Conservation (phyloP, 2,797 vertebrate species). For the Chelmon rostratus region DNA sequence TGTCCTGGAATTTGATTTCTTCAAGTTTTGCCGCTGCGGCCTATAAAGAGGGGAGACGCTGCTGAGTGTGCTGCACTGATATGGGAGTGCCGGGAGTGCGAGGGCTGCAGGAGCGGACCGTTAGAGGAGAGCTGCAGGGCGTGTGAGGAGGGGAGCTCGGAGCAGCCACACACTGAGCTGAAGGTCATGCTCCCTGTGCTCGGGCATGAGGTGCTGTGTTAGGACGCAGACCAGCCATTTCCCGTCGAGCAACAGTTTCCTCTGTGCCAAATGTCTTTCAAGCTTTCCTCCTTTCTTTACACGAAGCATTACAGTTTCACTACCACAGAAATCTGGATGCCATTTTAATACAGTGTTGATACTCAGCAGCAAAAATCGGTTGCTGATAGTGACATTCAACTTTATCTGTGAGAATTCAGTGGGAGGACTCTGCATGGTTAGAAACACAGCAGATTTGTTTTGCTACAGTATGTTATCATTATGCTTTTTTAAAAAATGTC, state of each 20-base stretch:
- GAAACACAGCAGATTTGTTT: conserved; percentile 17
- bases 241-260: background rate
- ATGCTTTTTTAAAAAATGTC: conserved; percentile 29
- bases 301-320: background rate
- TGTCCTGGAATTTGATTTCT: conserved; percentile 45
- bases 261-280: background rate
- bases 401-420: background rate
- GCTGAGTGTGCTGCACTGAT: conserved; percentile 38
- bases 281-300: background rate
- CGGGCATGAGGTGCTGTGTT: conserved; percentile 21
- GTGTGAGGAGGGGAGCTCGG: conserved; percentile 26
- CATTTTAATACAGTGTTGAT: background rate
- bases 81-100: conserved; percentile 23
- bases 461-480: conserved; percentile 24
- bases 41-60: conserved; percentile 27
- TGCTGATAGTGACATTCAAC: background rate
- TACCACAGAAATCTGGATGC: background rate
- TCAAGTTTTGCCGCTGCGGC: conserved; percentile 21
- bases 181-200: conserved; percentile 44
- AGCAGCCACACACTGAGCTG: conserved; percentile 31
- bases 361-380: background rate
- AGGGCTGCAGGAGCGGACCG: conserved; percentile 27
- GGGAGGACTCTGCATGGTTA: background rate
- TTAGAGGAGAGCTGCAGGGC: conserved; percentile 49
- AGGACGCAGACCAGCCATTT: conserved; percentile 21